Conservation (phyloP, 2,113 vertebrate genomes). For the Garra rufa region DNA sequence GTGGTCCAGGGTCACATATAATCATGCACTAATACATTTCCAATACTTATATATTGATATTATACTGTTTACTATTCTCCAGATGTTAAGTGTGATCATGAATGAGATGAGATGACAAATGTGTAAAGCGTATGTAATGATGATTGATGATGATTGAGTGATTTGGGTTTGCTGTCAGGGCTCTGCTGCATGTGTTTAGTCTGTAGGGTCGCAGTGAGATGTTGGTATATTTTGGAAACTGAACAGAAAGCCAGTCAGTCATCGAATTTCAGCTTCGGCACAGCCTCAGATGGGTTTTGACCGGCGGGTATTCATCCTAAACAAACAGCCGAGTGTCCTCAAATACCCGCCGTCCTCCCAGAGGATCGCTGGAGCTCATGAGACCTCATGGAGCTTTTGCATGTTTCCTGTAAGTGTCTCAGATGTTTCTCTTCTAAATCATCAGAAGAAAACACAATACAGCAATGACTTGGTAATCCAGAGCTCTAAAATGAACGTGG, state of each 20-base stretch:
- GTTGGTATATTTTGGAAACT: constrained; percentile 1
- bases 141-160: neutral
- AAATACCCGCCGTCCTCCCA: neutral
- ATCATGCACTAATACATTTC: too few relatives aligned
- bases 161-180: neutral
- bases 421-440: neutral
- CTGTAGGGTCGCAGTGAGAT: neutral
- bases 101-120: neutral
- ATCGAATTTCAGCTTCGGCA: neutral
- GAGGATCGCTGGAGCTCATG: neutral
- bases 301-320: neutral
- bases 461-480: too few relatives aligned
- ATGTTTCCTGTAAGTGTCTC: too few relatives aligned
- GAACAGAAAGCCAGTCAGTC: constrained; percentile 15
- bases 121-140: neutral
- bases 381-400: neutral
- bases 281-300: neutral
- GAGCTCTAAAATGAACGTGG: too few relatives aligned
- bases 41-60: too few relatives aligned
- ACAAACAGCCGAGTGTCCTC: neutral
- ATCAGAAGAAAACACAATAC: neutral
- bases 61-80: too few relatives aligned
- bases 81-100: neutral
- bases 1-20: too few relatives aligned
- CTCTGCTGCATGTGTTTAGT: constrained; percentile 17